These are phyloP conservation scores for Ophioderma brevispina DNA, from an alignment of 35 echinoderm and acorn worm species.

Conservation along the genomic window DNA sequence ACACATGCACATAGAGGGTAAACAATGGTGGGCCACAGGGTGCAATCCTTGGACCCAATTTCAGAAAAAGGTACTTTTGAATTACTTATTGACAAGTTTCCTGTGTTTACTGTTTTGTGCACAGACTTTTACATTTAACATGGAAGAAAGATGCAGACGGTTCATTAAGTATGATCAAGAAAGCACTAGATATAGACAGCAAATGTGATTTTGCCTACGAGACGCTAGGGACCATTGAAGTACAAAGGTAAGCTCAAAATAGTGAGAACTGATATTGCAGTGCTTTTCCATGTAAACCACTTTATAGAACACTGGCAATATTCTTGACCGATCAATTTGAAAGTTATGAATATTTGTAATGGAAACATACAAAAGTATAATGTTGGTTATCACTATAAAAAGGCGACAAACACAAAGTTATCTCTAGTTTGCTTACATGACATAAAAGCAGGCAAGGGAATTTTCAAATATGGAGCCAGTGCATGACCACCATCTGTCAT, in stretches of 20 bases:
- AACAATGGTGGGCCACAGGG: neutral
- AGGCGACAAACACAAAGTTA: too few relatives aligned
- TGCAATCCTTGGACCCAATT: neutral
- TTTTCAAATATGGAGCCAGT: too few relatives aligned
- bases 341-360: too few relatives aligned
- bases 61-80: neutral
- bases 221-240: constrained; percentile 97
- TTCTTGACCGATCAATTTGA: too few relatives aligned
- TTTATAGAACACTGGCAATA: too few relatives aligned
- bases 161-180: constrained; percentile 83
- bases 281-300: too few relatives aligned
- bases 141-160: constrained; percentile 92
- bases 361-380: too few relatives aligned
- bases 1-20: neutral
- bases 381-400: too few relatives aligned
- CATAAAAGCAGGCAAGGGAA: too few relatives aligned
- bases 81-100: neutral
- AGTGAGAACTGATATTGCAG: too few relatives aligned
- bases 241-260: constrained; percentile 97
- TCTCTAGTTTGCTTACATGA: too few relatives aligned
- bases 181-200: constrained; percentile 91
- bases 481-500: too few relatives aligned
- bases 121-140: constrained; percentile 83
- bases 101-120: neutral
- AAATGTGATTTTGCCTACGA: constrained; percentile 99